These are phyloP conservation scores for Parnassius apollo DNA, from an alignment of 2,888 invertebrate genomes.

Conservation along the genomic window DNA sequence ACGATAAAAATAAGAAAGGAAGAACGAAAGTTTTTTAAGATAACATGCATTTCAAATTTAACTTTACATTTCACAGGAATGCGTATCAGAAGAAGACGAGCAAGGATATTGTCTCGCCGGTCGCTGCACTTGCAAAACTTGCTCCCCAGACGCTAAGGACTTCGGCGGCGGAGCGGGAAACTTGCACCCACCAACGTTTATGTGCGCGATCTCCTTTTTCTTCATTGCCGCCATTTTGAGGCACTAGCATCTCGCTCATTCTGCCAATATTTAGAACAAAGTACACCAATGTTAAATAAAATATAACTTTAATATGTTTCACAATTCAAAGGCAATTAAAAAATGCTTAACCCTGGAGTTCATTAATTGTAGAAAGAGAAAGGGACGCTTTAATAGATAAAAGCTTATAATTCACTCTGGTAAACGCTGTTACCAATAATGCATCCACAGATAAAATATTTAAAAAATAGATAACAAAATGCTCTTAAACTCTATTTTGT, in stretches of 20 bases:
- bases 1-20: not conserved
- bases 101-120: slow-evolving; percentile 70
- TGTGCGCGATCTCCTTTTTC: slow-evolving; percentile 41
- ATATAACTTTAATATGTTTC: not conserved
- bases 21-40: not conserved
- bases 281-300: slow-evolving; percentile 12
- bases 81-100: slow-evolving; percentile 70
- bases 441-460: not conserved
- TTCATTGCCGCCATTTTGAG: slow-evolving; percentile 51
- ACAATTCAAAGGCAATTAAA: not conserved
- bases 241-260: slow-evolving; percentile 38
- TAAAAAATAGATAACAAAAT: too few species aligned
- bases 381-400: too few species aligned
- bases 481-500: too few species aligned
- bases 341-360: not conserved
- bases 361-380: too few species aligned
- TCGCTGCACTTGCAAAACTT: slow-evolving; percentile 71
- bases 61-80: slow-evolving; percentile 55
- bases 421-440: too few species aligned
- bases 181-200: slow-evolving; percentile 40
- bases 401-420: too few species aligned
- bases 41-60: slow-evolving; percentile 8
- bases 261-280: slow-evolving; percentile 11
- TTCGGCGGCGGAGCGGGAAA: slow-evolving; percentile 57
- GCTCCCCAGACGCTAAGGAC: slow-evolving; percentile 65